A percentile compares a stretch with the other conserved stretches of the same genome.
These are phyloP conservation scores for Acipenser ruthenus DNA, from an alignment of 2,797 vertebrate genomes.

Conservation along the genomic window DNA sequence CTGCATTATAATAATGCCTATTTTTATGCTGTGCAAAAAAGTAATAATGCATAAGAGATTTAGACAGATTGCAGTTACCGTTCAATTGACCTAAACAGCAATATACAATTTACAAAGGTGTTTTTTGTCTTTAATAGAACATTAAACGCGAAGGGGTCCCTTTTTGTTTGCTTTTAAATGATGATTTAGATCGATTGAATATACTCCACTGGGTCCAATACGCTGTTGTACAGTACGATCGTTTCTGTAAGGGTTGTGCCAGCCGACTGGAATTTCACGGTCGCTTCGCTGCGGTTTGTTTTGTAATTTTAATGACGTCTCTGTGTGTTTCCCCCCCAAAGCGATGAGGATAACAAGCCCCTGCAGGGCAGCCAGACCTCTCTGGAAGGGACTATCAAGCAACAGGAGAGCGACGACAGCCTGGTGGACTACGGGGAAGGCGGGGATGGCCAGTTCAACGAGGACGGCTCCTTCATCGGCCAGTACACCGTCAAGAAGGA, in stretches of 20 bases:
- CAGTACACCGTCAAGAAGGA: conserved; percentile 98
- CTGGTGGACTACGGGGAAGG: conserved; percentile 96
- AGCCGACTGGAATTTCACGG: no score
- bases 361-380: conserved; percentile 94
- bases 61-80: no score
- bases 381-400: conserved; percentile 86
- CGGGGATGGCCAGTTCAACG: conserved; percentile 93
- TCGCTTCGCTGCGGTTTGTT: background rate
- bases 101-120: no score
- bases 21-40: no score
- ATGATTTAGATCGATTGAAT: no score
- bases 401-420: conserved; percentile 90
- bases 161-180: no score
- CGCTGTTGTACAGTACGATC: no score
- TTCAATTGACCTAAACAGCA: no score
- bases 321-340: conserved; percentile 53
- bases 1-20: no score
- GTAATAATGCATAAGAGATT: no score
- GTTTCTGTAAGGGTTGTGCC: conserved; percentile 18
- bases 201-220: background rate
- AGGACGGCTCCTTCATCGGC: conserved; percentile 96
- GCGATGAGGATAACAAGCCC: conserved; percentile 98
- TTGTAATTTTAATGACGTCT: conserved; percentile 13
- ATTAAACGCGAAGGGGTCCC: no score
- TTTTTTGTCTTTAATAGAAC: no score